Percentiles rank a stretch among this genome's conserved stretches.
These are phyloP conservation scores for Coenonympha arcania DNA, from an alignment of 2,888 invertebrate genomes.

Conservation along the genomic window DNA sequence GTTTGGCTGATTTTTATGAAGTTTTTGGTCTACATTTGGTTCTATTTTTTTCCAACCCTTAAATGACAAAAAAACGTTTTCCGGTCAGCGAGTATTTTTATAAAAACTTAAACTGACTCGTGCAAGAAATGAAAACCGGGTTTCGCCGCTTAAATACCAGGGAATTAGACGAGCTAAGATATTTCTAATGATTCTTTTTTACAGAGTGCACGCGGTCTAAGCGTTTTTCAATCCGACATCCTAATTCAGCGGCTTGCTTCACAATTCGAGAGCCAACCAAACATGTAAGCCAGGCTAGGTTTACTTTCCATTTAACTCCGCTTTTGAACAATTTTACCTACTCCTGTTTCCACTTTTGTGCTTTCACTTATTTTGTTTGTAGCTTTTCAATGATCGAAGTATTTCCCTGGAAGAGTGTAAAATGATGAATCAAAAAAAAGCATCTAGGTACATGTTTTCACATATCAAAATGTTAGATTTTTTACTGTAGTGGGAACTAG, in stretches of 20 bases:
- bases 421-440: neutral
- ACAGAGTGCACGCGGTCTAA: conserved; percentile 20
- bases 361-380: conserved; percentile 13
- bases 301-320: conserved; percentile 17
- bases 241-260: conserved; percentile 32
- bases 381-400: neutral
- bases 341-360: conserved; percentile 8
- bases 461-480: too few relatives aligned
- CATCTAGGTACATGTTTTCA: too few relatives aligned
- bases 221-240: conserved; percentile 37
- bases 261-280: conserved; percentile 12
- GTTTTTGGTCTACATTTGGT: too few relatives aligned
- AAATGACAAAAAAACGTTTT: too few relatives aligned
- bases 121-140: too few relatives aligned
- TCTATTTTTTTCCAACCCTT: too few relatives aligned
- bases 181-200: neutral
- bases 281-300: conserved; percentile 17
- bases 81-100: too few relatives aligned
- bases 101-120: too few relatives aligned
- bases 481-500: too few relatives aligned
- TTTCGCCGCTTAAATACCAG: too few relatives aligned
- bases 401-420: neutral
- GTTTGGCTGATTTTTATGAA: too few relatives aligned
- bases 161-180: too few relatives aligned
- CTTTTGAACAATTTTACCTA: conserved; percentile 12